Evolutionary conservation across 1,140 invertebrate genomes (phyloP), one percentile per base, ranked within the genome.

Genomic region (Ceratosolen solmsi): DNA sequence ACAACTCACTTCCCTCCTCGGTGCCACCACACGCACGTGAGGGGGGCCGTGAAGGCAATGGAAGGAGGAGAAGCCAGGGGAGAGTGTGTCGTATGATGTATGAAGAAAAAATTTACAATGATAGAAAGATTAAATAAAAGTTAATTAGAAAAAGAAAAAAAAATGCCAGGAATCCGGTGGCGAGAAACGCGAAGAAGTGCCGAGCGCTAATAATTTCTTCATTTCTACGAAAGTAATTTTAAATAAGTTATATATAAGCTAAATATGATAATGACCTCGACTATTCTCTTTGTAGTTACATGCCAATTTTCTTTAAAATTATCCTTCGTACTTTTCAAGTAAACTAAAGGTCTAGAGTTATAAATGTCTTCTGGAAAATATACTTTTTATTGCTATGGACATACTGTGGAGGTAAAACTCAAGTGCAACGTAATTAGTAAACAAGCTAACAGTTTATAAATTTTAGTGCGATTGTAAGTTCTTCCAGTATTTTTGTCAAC

Each of bases 301-400:
- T 49, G 51, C 68, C 78, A 80, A 80, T 80, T 80, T 80, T 60
- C 65, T 15, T 30, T n/a, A 79, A 79, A 79, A 79, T 79, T 79
- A 72, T 72, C 68, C 20, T 49, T 79, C 36, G 33, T 41, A 30
- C 58, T 54, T 56, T n/a, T 74, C 71, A 36, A 74, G 49, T 56
- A 74, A 74, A 36, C 27, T 74, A 20, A 41, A 30, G 33, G 5
- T 15, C 33, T 76, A 15, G n/a, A 41, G 4, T 41, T 38, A 0
- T 60, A 60, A 76, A 46, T 76, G 15, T 76, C 56, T 76, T 76
- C 36, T 76, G 9, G 36, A 60, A 60, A 58, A 25, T 60, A n/a
- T 25, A 46, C 5, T 76, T 38, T 76, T 76, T 76, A 41, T 74
- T 74, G 27, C 17, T 54, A 11, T 11, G 51, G 9, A n/a, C 22